Conservation (phyloP, 2,888 invertebrate species). For the Epistrophe eligans region DNA sequence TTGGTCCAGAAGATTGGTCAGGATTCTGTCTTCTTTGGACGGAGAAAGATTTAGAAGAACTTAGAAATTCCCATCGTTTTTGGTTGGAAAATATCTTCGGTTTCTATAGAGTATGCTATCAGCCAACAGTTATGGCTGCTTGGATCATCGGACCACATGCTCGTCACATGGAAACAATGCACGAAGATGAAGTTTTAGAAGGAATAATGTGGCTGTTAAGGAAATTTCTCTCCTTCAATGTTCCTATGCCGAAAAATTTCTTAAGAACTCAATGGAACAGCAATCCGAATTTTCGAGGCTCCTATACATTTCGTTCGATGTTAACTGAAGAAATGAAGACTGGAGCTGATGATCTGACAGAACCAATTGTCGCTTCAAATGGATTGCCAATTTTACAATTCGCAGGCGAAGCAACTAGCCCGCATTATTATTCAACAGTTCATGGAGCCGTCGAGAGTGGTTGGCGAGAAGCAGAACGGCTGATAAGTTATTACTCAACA, state of each 20-base stretch:
- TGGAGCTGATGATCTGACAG: conserved; percentile 85
- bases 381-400: conserved; percentile 86
- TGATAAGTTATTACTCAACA: conserved; percentile 82
- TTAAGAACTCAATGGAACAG: conserved; percentile 87
- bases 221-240: conserved; percentile 79
- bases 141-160: conserved; percentile 88
- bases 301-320: conserved; percentile 87
- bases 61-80: conserved; percentile 79
- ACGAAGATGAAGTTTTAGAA: conserved; percentile 84
- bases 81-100: conserved; percentile 88
- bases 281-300: conserved; percentile 86
- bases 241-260: conserved; percentile 77
- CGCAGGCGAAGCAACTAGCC: conserved; percentile 89
- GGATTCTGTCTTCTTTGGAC: conserved; percentile 86
- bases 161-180: conserved; percentile 86
- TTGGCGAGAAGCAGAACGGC: conserved; percentile 88
- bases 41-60: conserved; percentile 82
- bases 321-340: conserved; percentile 85
- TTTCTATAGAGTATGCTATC: conserved; percentile 87
- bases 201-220: conserved; percentile 79
- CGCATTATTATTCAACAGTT: conserved; percentile 87
- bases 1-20: conserved; percentile 85
- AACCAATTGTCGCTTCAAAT: conserved; percentile 83
- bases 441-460: conserved; percentile 91
- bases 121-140: conserved; percentile 87